Evolutionary conservation across 2,888 invertebrate genomes (phyloP).

Genomic region (Amphipoea lucens): DNA sequence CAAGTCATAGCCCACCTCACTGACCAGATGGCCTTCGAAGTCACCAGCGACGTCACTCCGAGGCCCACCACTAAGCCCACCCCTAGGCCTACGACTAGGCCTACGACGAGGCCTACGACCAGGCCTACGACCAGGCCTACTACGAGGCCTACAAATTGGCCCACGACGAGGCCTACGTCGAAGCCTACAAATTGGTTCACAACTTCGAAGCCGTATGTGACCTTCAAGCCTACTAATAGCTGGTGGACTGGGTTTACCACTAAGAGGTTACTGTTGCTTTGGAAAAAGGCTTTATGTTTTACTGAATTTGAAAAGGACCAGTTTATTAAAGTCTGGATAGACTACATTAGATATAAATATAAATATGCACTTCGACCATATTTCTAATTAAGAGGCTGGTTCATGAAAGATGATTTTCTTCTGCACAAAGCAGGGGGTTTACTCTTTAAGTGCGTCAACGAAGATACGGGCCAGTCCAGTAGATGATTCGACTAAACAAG

Average conservation of each 20-base stretch:
- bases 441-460: background rate
- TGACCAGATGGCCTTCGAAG: slow-evolving; percentile 91
- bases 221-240: slow-evolving; percentile 65
- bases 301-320: slow-evolving; percentile 29
- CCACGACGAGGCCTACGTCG: slow-evolving; percentile 70
- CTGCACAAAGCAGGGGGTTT: background rate
- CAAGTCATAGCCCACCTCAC: slow-evolving; percentile 92
- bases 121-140: slow-evolving; percentile 52
- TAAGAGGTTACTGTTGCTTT: slow-evolving; percentile 76
- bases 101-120: slow-evolving; percentile 70
- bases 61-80: slow-evolving; percentile 60
- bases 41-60: slow-evolving; percentile 79
- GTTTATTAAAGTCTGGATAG: background rate
- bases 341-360: background rate
- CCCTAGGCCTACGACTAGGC: slow-evolving; percentile 60
- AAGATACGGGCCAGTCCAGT: background rate
- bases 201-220: slow-evolving; percentile 68
- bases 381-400: background rate
- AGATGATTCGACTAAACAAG: background rate
- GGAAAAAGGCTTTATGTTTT: slow-evolving; percentile 56
- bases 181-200: slow-evolving; percentile 57
- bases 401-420: background rate
- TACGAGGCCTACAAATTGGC: slow-evolving; percentile 20
- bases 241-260: slow-evolving; percentile 78
- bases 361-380: background rate